Evolutionary conservation across 2,113 vertebrate genomes (phyloP), one percentile per base, ranked within the genome.

Genomic region (Rhipidura dahli): DNA sequence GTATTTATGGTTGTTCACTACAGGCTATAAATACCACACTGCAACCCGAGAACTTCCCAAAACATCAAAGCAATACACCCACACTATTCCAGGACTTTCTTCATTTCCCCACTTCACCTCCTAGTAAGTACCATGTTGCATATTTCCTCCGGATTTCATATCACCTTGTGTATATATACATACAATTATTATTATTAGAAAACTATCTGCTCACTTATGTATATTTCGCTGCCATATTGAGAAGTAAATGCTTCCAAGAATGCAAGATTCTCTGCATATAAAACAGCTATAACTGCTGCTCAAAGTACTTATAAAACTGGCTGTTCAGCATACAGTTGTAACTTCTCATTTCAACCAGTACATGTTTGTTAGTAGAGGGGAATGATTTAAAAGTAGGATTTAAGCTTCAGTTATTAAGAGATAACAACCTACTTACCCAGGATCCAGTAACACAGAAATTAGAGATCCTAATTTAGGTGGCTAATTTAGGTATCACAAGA

Each of bases 391-490:
- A 91, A 90, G 50, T 20, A 83, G n/a, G 10, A 85, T 90, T 94
- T 91, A 90, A 85, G 30, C 59, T 88, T 75, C 79, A 56, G 35
- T 88, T 91, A 61, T 93, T 83, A 88, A 70, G 30, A 91, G 75
- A 64, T 57, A 80, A 93, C 50, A 87, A 77, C 76, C 56, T 79
- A 45, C 49, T 91, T 85, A 92, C 13, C 16, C 31, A 83, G 56
- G 45, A 80, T 45, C 35, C 35, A 70, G 24, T 60, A 90, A 71
- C 15, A 84, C 2, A 80, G 47, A 91, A 90, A 96, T 73, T 65
- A 94, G 79, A 79, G 28, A 90, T 71, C 33, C 28, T 77, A 80
- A 90, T 93, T 92, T 82, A 75, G 26, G 47, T 40, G n/a, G 24
- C 40, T 90, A 86, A 88, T 83, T 95, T 88, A 94, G 30, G 30